These are phyloP conservation scores for Sycophila sp. DNA, from an alignment of 1,140 invertebrate species.

Conservation along the genomic window DNA sequence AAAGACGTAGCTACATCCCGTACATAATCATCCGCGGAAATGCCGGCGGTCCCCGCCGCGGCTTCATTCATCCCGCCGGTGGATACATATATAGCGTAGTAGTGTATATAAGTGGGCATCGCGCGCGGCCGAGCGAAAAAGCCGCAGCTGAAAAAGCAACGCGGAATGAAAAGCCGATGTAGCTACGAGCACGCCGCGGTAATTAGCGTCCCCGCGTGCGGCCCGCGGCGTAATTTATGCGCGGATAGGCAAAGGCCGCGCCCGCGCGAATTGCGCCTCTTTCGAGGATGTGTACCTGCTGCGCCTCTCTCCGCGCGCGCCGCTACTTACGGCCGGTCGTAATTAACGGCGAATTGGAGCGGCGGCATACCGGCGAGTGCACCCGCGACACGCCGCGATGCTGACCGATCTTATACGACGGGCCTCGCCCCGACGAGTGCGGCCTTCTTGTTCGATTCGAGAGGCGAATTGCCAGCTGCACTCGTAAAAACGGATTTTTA, in stretches of 20 bases:
- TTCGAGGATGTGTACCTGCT: slow-evolving; percentile 43
- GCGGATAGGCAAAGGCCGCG: slow-evolving; percentile 57
- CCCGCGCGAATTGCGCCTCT: slow-evolving; percentile 58
- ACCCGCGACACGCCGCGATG: too few species aligned
- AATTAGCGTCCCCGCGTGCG: slow-evolving; percentile 50
- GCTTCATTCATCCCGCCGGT: not conserved
- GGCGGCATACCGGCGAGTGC: too few species aligned
- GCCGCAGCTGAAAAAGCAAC: slow-evolving; percentile 19
- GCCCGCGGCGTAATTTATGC: slow-evolving; percentile 58
- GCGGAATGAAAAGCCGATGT: slow-evolving; percentile 16
- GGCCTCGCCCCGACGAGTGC: too few species aligned
- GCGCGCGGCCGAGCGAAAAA: slow-evolving; percentile 2
- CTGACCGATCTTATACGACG: too few species aligned
- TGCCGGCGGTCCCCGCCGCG: too few species aligned
- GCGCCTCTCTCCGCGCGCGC: slow-evolving; percentile 51
- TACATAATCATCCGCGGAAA: too few species aligned
- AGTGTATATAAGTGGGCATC: slow-evolving; percentile 6
- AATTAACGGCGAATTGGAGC: slow-evolving; percentile 65
- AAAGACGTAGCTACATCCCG: too few species aligned
- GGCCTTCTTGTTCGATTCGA: too few species aligned
- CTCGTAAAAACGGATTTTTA: too few species aligned
- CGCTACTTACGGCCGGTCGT: slow-evolving; percentile 57
- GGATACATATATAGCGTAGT: not conserved
- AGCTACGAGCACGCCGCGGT: slow-evolving; percentile 44
- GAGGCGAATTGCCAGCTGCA: too few species aligned